These are phyloP conservation scores for Semotilus atromaculatus DNA, from an alignment of 2,797 vertebrate genomes.

Conservation along the genomic window DNA sequence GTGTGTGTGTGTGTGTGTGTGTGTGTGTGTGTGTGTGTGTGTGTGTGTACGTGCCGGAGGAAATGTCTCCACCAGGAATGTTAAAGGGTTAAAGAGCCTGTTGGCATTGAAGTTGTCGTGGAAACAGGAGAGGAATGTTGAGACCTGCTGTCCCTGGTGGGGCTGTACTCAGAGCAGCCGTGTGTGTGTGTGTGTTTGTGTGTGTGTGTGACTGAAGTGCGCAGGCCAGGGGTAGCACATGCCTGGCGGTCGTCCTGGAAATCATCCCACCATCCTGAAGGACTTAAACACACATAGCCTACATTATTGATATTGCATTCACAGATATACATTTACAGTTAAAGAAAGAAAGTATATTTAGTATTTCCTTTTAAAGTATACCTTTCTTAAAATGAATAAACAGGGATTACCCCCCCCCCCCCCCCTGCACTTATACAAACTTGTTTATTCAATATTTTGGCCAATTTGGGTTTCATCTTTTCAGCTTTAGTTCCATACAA, in stretches of 20 bases:
- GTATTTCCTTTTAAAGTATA: constrained; percentile 9
- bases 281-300: constrained; percentile 36
- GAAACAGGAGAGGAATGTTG: constrained; percentile 82
- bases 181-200: constrained; percentile 64
- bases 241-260: constrained; percentile 60
- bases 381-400: not conserved
- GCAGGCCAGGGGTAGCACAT: constrained; percentile 62
- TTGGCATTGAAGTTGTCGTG: constrained; percentile 81
- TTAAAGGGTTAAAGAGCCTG: constrained; percentile 83
- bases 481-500: not conserved
- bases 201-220: constrained; percentile 44
- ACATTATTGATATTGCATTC: constrained; percentile 22
- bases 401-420: not conserved
- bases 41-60: constrained; percentile 60
- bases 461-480: not conserved
- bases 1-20: not conserved
- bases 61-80: constrained; percentile 75
- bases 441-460: not conserved
- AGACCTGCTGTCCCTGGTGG: constrained; percentile 78
- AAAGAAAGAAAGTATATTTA: constrained; percentile 6
- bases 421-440: too few relatives aligned
- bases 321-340: constrained; percentile 5
- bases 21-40: not conserved
- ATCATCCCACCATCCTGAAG: constrained; percentile 52
- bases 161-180: constrained; percentile 69